Conservation (phyloP, 2,797 vertebrate genomes). For the Fundulus diaphanus region DNA sequence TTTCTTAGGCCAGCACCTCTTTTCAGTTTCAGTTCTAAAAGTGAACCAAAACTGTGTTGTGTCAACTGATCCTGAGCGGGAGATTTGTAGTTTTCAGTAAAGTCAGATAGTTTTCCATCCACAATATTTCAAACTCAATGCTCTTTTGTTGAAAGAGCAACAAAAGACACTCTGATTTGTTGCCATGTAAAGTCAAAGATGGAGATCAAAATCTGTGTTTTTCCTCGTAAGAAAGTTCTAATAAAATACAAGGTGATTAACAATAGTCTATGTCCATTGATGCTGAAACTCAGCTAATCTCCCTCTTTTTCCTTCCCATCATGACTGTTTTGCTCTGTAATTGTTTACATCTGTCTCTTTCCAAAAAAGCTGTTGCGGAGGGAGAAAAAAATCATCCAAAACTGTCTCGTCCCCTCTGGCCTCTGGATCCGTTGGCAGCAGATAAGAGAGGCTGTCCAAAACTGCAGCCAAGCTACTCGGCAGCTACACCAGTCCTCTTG, state of each 20-base stretch:
- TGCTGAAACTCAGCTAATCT: conserved; percentile 62
- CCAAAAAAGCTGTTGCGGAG: conserved; percentile 62
- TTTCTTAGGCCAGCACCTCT: too few relatives aligned
- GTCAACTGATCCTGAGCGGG: not conserved
- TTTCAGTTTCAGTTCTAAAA: too few relatives aligned
- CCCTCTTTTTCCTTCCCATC: conserved; percentile 54
- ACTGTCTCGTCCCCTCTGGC: conserved; percentile 66
- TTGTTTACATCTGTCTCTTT: conserved; percentile 78
- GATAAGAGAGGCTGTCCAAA: conserved; percentile 63
- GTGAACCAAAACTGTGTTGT: not conserved
- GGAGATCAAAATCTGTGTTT: conserved; percentile 2
- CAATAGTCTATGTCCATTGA: conserved; percentile 49
- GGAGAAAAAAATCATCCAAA: conserved; percentile 37
- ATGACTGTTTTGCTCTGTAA: conserved; percentile 74
- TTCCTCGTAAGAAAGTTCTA: conserved; percentile 7
- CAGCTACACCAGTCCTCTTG: conserved; percentile 42
- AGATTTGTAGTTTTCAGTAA: not conserved
- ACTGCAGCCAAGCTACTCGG: conserved; percentile 54
- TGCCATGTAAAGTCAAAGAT: conserved; percentile 7
- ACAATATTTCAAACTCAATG: not conserved
- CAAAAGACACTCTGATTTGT: not conserved
- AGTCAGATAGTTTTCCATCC: not conserved
- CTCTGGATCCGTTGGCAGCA: conserved; percentile 72
- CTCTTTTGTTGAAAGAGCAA: not conserved
- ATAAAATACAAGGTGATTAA: not conserved